Evolutionary conservation across 2,113 vertebrate species (phyloP).

Genomic region (Stercorarius parasiticus): DNA sequence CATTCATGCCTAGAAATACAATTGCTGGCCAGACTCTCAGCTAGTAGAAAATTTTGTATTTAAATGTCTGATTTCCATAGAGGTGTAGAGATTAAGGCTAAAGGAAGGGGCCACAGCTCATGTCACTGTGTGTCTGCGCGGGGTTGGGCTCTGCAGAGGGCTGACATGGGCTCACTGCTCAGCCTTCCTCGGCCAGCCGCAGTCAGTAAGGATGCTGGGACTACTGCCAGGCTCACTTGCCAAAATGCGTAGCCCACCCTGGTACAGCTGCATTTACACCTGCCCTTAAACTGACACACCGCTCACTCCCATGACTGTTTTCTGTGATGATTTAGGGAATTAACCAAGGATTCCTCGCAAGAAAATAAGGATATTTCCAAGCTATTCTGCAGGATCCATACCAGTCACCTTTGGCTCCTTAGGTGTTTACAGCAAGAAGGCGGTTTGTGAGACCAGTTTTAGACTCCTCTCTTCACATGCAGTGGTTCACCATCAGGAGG

Average conservation of each 20-base stretch:
- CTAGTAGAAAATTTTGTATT: background rate
- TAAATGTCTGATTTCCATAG: background rate
- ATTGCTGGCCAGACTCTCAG: background rate
- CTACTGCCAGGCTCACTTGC: background rate
- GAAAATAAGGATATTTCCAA: background rate
- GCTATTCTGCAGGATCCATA: background rate
- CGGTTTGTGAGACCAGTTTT: background rate
- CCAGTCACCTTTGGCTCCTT: background rate
- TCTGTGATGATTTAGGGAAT: background rate
- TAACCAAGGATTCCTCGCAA: background rate
- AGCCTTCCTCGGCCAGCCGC: background rate
- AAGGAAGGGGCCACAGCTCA: background rate
- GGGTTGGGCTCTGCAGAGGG: background rate
- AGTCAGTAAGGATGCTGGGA: background rate
- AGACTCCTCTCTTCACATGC: background rate
- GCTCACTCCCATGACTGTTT: background rate
- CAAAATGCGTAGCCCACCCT: background rate
- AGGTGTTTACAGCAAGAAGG: background rate
- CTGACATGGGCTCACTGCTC: accelerated
- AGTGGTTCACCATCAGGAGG: background rate
- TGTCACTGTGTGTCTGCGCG: background rate
- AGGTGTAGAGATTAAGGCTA: background rate
- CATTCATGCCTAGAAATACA: background rate
- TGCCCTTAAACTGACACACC: background rate
- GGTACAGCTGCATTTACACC: background rate